Evolutionary conservation across 1,140 invertebrate genomes (phyloP).

Genomic region (Physella acuta): DNA sequence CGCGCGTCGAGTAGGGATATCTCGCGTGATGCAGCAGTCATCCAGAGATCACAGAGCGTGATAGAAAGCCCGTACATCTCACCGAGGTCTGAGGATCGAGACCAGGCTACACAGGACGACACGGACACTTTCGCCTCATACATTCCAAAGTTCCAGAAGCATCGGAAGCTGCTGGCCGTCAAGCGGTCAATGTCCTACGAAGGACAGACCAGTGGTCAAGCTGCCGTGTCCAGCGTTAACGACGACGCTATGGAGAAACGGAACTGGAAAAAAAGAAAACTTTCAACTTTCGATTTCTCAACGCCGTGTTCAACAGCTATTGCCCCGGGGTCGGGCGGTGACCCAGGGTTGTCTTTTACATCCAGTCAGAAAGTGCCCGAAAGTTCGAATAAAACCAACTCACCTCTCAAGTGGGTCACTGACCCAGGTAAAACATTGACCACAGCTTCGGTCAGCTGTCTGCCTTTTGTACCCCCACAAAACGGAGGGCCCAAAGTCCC

Average conservation of each 20-base stretch:
- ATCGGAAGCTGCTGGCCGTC: not conserved
- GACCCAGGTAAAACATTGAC: not conserved
- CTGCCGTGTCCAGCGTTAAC: no score
- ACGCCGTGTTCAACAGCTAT: not conserved
- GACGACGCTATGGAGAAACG: slow-evolving; percentile 20
- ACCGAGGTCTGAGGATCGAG: no score
- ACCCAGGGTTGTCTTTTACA: no score
- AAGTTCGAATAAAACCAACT: not conserved
- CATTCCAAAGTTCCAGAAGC: slow-evolving; percentile 23
- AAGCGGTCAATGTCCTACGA: slow-evolving; percentile 18
- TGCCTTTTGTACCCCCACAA: no score
- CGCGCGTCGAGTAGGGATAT: no score
- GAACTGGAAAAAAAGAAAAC: slow-evolving; percentile 27
- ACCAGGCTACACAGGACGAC: no score
- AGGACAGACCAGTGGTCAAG: no score
- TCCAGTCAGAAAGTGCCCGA: not conserved
- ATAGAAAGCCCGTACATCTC: not conserved
- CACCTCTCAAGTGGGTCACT: not conserved
- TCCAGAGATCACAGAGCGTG: slow-evolving; percentile 1
- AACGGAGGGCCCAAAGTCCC: no score
- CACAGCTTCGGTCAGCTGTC: no score
- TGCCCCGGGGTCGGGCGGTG: no score
- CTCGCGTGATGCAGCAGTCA: not conserved
- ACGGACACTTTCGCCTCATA: not conserved
- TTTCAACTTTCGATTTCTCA: slow-evolving; percentile 13